A percentile compares a stretch with the other conserved stretches of the same genome.
Evolutionary conservation across 2,888 invertebrate genomes (phyloP).

Genomic region (Phorcus lineatus): DNA sequence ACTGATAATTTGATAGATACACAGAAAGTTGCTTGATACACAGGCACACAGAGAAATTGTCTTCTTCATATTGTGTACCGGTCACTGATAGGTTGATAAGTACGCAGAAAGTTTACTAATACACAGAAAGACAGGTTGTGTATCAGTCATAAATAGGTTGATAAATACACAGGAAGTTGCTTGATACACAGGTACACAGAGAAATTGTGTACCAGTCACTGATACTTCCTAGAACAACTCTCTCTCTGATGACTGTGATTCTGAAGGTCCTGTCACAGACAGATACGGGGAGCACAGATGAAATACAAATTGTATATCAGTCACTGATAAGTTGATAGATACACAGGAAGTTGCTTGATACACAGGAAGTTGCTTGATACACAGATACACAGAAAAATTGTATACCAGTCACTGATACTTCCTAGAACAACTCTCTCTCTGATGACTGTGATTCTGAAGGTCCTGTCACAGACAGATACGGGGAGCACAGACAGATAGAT

Average conservation of each 20-base stretch:
- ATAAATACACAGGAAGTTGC: neutral
- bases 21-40: neutral
- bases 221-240: constrained; percentile 62
- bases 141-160: neutral
- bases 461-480: constrained; percentile 73
- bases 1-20: no score
- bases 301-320: neutral
- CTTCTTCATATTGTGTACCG: no score
- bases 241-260: constrained; percentile 72
- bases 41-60: neutral
- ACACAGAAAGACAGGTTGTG: no score
- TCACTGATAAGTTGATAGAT: neutral
- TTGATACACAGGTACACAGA: neutral
- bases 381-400: neutral
- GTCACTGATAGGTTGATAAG: neutral
- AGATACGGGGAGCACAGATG: constrained; percentile 71
- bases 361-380: neutral
- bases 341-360: no score
- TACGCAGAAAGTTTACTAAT: no score
- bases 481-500: constrained; percentile 54
- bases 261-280: constrained; percentile 62
- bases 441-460: constrained; percentile 69
- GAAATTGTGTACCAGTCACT: constrained; percentile 38
- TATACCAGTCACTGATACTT: constrained; percentile 51
- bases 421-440: constrained; percentile 68